A percentile compares a stretch with the other conserved stretches of the same genome.
Conservation (phyloP, 2,797 vertebrate species). For the Lagocephalus sceleratus region DNA sequence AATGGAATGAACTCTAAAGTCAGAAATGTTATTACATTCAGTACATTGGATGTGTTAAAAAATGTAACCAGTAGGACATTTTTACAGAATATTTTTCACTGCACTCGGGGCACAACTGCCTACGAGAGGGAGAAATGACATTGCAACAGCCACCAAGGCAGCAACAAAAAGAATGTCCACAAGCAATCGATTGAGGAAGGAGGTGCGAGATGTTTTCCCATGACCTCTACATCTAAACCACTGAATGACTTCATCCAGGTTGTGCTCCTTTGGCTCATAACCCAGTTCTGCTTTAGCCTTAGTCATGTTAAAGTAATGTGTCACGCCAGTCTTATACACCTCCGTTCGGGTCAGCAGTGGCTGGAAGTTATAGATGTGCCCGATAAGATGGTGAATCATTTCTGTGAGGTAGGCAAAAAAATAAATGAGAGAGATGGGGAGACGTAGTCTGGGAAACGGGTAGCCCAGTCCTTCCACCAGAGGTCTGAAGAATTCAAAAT, state of each 20-base stretch:
- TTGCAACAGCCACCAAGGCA: slow-evolving; percentile 59
- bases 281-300: slow-evolving; percentile 87
- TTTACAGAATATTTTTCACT: neutral
- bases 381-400: slow-evolving; percentile 77
- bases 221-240: slow-evolving; percentile 87
- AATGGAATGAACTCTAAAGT: no score
- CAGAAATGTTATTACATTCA: no score
- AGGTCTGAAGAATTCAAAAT: slow-evolving; percentile 93
- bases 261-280: slow-evolving; percentile 78
- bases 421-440: slow-evolving; percentile 85
- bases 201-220: slow-evolving; percentile 58
- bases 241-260: slow-evolving; percentile 84
- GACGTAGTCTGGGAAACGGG: slow-evolving; percentile 80
- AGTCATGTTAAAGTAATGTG: slow-evolving; percentile 89
- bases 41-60: no score
- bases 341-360: slow-evolving; percentile 91
- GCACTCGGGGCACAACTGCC: slow-evolving; percentile 25
- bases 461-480: slow-evolving; percentile 93
- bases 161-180: slow-evolving; percentile 67
- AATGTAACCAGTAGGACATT: no score
- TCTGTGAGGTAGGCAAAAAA: slow-evolving; percentile 88
- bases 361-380: slow-evolving; percentile 88
- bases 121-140: slow-evolving; percentile 78
- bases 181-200: slow-evolving; percentile 40
- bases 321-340: slow-evolving; percentile 93